Evolutionary conservation across 2,888 invertebrate genomes (phyloP), one percentile per base, ranked within the genome.

Genomic region (Drosophila anomelani): DNA sequence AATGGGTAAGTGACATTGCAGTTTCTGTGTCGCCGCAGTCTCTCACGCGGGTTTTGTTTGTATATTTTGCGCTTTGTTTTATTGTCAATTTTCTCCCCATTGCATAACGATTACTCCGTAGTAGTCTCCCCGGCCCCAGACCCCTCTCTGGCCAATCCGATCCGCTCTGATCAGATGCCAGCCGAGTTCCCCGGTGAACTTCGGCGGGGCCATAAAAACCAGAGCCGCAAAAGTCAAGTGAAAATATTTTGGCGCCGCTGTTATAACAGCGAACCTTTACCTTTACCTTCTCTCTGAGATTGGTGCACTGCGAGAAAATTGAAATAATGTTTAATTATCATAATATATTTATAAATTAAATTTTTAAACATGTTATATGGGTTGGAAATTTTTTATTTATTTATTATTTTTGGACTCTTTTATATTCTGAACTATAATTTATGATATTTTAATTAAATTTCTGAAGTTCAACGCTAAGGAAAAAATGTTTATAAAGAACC

Each of bases 211-310:
- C 60, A 78, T 84, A 74, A 76, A 74, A 60, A 55, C 61, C 59
- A 56, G 43, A 59, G 41, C 61, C 73, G 61, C 88, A 58, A 77
- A 72, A 84, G 62, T 68, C 60, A 76, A 77, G 88, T 89, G 76
- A 89, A 89, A 89, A 78, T 84, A 88, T 78, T 78, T 87, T 86
- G 89, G 70, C 79, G 88, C 88, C 85, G 59, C 60, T 82, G 75
- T 88, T 88, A 62, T 68, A 75, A 80, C 66, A 78, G 13, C 39
- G 29, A 46, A 3, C 51, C 51, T 53, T 53, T 53, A 51, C 51
- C 51, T 51, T 34, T 51, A 36, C 49, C 62, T 47, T 47, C 29
- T 53, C 49, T 39, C 51, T 23, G 34, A n/a, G 36, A 26, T 32
- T 9, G 13, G 4, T 29, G 29, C 53, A 68, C 64, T 7, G 43